Evolutionary conservation across 2,113 vertebrate genomes (phyloP), one percentile per base, ranked within the genome.

Genomic region (Alosa alosa): DNA sequence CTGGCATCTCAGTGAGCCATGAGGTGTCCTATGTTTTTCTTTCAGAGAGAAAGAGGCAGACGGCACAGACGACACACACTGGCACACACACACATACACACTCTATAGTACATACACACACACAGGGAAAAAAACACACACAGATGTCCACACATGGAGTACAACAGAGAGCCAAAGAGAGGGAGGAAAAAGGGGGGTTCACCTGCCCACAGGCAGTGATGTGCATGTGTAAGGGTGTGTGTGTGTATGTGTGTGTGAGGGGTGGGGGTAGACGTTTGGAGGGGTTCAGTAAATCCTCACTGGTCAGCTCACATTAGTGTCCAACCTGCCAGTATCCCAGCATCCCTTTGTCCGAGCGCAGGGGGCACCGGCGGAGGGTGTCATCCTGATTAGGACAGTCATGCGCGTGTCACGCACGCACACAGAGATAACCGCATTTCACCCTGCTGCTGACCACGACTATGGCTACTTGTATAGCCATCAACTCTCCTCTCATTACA

Each of bases 291-390:
- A 86, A 85, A 86, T 84, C 57, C 82, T 82, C 31, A 49, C 75
- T 82, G 85, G 87, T 84, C 84, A 82, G 81, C 82, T 57, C 84
- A 55, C 46, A 86, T 90, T 88, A 88, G 81, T 72, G 44, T 83
- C 47, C 22, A 25, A 68, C 18, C 57, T 49, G 25, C 39, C 39
- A 18, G 82, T 82, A 68, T 64, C 50, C 85, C 64, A 41, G 41
- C 47, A 83, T 84, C 81, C 78, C 81, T 86, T 87, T 85, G 68
- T 84, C 64, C 81, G 31, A 81, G 86, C 39, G 41, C 84, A 72
- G 81, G 50, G 78, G 81, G 84, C 22, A 18, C n/a, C 31, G 25
- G 60, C 9, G 11, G 8, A 84, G 82, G 78, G 84, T 88, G 87
- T 87, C 89, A 84, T 84, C 44, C 18, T 39, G 84, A 86, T 88